Percentiles rank a stretch among this genome's conserved stretches.
phyloP scores from a whole-genome alignment of 2,888 invertebrate genomes.

The Aethes cnicana region DNA sequence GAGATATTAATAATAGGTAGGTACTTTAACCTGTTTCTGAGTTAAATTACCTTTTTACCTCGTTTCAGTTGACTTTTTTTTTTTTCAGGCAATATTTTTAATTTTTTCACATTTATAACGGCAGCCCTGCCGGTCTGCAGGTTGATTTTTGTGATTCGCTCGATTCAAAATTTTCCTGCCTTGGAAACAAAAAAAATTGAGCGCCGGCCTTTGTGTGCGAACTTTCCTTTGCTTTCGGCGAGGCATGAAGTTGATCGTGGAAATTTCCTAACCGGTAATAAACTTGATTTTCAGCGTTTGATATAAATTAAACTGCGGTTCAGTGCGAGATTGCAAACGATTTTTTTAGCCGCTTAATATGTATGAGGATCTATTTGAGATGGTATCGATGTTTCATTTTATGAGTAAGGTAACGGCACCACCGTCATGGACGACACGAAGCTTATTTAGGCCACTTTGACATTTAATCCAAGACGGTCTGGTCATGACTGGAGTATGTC shows the following conservation, averaged over 20 bases:
- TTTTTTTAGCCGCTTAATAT: slow-evolving; percentile 21
- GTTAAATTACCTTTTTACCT: no score
- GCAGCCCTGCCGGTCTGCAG: slow-evolving; percentile 56
- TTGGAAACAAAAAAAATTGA: slow-evolving; percentile 67
- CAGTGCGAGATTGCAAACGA: slow-evolving; percentile 35
- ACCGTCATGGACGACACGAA: no score
- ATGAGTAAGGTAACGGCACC: no score
- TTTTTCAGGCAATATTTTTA: not conserved
- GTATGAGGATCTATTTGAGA: not conserved
- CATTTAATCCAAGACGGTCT: no score
- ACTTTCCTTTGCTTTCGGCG: slow-evolving; percentile 71
- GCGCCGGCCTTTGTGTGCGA: slow-evolving; percentile 64
- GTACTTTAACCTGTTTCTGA: not conserved
- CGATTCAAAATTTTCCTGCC: slow-evolving; percentile 71
- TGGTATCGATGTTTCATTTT: slow-evolving; percentile 4
- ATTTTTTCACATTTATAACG: not conserved
- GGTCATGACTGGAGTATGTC: no score
- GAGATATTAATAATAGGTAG: not conserved
- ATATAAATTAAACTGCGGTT: slow-evolving; percentile 61
- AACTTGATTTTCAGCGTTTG: slow-evolving; percentile 70
- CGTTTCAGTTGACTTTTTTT: no score
- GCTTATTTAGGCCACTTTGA: no score
- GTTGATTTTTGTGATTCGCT: slow-evolving; percentile 69
- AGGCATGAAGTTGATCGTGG: slow-evolving; percentile 71
- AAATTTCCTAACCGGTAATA: slow-evolving; percentile 63